Base-by-base conservation (phyloP, 2,888 invertebrate genomes). In the Pollenia labialis region DNA sequence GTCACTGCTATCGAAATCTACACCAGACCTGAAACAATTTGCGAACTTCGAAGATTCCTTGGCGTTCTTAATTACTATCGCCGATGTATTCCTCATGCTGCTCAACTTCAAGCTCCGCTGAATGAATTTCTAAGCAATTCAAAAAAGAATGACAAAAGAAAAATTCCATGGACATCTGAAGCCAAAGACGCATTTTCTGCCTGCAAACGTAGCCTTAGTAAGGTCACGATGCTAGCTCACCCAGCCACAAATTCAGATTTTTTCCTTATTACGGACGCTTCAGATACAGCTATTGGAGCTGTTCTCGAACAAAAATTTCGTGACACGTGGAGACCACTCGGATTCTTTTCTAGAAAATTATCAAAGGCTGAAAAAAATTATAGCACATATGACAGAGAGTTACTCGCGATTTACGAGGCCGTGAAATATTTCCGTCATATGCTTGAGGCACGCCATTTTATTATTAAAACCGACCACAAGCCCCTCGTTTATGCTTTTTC, bases 311-410 rank as follows among this genome's bases (percentile, higher is more conserved):
- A 89, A 52, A 23, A 81, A n/a, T 14, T 77, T 18, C n/a, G 83
- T 14, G 77, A 54, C 10, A n/a, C 16, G 1, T 81, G 71, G 75
- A 50, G 75, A 32, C 88, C 86, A 11, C 58, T 88, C 10, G 62
- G 84, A 32, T 87, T 89, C 66, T 93, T 91, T 79, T 92, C 92
- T 0, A 88, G 91, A 92, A 3, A 93, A 92, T 23, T 75, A 14
- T 75, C 79, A 87, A 32, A 62, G 3, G 60, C 75, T 14, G 60
- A 81, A 69, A 68, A 8, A 18, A 72, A 64, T n/a, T 83, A 87
- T 42, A 77, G 81, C 32, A 79, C 81, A 0, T 88, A 83, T 48
- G 83, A 83, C 48, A 56, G 82, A 80, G 88, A 69, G 85, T 87
- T 87, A 1, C 88, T 58, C 80, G 88, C 75, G 8, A 76, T 81